Percentiles rank a stretch among this genome's conserved stretches.
Evolutionary conservation across 1,140 invertebrate species (phyloP).

Genomic region (Dendrolimus punctatus): DNA sequence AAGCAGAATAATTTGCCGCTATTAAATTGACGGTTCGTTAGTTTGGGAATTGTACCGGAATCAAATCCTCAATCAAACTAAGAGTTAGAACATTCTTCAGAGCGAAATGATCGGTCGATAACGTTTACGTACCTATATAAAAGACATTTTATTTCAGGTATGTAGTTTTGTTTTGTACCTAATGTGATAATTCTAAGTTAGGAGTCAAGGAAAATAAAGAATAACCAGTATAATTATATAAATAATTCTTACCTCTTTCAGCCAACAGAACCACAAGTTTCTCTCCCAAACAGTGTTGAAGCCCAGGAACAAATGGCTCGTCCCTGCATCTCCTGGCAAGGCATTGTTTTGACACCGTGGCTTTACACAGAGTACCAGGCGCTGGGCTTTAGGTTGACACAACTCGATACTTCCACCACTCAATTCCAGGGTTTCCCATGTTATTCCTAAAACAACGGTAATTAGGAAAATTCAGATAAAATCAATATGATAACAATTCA

Average conservation of each 20-base stretch:
- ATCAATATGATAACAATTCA: constrained; percentile 4
- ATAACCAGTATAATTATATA: not conserved
- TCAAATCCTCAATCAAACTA: constrained; percentile 35
- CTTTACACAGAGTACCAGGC: constrained; percentile 62
- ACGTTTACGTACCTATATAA: not conserved
- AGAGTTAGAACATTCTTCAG: constrained; percentile 11
- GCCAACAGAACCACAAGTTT: constrained; percentile 76
- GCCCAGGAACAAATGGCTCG: constrained; percentile 73
- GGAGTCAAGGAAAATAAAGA: not conserved
- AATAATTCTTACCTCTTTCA: constrained; percentile 70
- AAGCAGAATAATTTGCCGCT: constrained; percentile 32
- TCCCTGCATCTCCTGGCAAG: constrained; percentile 23
- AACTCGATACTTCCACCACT: constrained; percentile 62
- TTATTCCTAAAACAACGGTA: constrained; percentile 30
- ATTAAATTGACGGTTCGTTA: constrained; percentile 48
- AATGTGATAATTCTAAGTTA: not conserved
- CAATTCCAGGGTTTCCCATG: constrained; percentile 48
- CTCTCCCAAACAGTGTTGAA: constrained; percentile 77
- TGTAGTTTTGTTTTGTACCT: not conserved
- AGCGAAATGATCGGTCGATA: constrained; percentile 2
- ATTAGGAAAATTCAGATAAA: not conserved
- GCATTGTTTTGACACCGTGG: constrained; percentile 48
- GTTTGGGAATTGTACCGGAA: constrained; percentile 64
- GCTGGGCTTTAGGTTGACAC: constrained; percentile 60
- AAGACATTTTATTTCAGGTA: not conserved